phyloP scores from a whole-genome alignment of 2,888 invertebrate species.

The Glaucopsyche alexis region DNA sequence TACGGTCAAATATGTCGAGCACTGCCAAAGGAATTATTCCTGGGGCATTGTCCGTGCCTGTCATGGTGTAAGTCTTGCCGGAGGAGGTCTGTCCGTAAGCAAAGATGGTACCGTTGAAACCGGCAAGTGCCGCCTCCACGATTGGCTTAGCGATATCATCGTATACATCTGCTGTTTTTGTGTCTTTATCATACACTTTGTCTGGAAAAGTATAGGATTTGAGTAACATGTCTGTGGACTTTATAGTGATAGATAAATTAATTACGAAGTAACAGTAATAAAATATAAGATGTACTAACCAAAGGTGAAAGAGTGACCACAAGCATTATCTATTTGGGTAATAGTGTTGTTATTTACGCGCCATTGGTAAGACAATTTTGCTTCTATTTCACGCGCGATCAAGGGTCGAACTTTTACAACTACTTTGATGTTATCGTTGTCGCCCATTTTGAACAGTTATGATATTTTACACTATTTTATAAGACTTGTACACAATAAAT shows the following conservation, averaged over 20 bases:
- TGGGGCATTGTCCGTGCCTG: conserved; percentile 83
- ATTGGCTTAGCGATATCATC: conserved; percentile 85
- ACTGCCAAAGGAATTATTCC: conserved; percentile 89
- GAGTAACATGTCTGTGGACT: neutral
- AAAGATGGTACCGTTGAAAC: conserved; percentile 93
- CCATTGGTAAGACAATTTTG: conserved; percentile 81
- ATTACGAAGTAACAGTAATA: conserved; percentile 4
- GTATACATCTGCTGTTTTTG: conserved; percentile 83
- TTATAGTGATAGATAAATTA: neutral
- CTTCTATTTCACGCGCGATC: conserved; percentile 82
- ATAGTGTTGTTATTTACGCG: conserved; percentile 80
- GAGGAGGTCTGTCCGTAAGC: conserved; percentile 96
- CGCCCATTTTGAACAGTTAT: conserved; percentile 68
- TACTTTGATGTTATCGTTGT: conserved; percentile 86
- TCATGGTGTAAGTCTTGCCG: conserved; percentile 92
- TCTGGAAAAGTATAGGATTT: conserved; percentile 76
- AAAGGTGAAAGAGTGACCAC: conserved; percentile 58
- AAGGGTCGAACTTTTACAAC: conserved; percentile 87
- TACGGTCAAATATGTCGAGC: conserved; percentile 84
- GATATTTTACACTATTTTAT: neutral
- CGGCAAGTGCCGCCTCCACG: conserved; percentile 84
- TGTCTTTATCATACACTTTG: conserved; percentile 83
- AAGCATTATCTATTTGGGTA: conserved; percentile 73
- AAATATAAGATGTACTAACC: conserved; percentile 53
- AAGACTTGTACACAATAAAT: neutral